Conservation (phyloP, 1,140 invertebrate species). For the Drosophila tani region DNA sequence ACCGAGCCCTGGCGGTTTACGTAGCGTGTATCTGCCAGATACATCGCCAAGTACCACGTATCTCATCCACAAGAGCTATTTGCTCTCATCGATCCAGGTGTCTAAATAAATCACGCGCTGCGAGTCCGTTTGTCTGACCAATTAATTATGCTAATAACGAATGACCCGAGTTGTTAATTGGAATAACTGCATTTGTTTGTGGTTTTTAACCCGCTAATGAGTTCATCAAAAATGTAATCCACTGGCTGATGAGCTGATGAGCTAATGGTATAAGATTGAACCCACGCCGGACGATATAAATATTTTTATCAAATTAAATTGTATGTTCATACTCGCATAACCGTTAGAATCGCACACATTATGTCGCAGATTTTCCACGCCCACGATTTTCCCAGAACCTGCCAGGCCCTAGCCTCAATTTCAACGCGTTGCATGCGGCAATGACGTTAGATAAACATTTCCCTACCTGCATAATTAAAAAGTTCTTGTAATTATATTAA, state of each 20-base stretch:
- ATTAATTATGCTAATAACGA: conserved; percentile 41
- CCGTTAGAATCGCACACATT: conserved; percentile 34
- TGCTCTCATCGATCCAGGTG: conserved; percentile 13
- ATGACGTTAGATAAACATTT: conserved; percentile 47
- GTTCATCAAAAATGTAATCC: conserved; percentile 15
- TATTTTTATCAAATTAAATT: conserved; percentile 29
- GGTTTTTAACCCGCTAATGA: conserved; percentile 11
- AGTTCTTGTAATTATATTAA: conserved; percentile 17
- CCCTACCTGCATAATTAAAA: conserved; percentile 46
- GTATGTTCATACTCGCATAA: conserved; percentile 10
- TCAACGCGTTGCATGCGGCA: conserved; percentile 44
- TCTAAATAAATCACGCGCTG: conserved; percentile 23
- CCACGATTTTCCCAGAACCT: conserved; percentile 22
- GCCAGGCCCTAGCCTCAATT: conserved; percentile 23
- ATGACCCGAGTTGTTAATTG: conserved; percentile 29
- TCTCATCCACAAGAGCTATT: conserved; percentile 7
- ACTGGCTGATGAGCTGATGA: background rate
- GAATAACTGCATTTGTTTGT: conserved; percentile 23
- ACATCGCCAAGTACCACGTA: conserved; percentile 4
- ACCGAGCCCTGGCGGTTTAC: background rate
- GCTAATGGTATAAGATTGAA: conserved; percentile 1
- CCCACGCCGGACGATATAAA: conserved; percentile 13
- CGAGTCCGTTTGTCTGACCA: conserved; percentile 6
- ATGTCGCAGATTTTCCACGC: conserved; percentile 14
- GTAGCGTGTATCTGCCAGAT: conserved; percentile 12